Evolutionary conservation across 30 jellyfish, hydroid and myxozoan species (phyloP).

Genomic region (Catostylus mosaicus): DNA sequence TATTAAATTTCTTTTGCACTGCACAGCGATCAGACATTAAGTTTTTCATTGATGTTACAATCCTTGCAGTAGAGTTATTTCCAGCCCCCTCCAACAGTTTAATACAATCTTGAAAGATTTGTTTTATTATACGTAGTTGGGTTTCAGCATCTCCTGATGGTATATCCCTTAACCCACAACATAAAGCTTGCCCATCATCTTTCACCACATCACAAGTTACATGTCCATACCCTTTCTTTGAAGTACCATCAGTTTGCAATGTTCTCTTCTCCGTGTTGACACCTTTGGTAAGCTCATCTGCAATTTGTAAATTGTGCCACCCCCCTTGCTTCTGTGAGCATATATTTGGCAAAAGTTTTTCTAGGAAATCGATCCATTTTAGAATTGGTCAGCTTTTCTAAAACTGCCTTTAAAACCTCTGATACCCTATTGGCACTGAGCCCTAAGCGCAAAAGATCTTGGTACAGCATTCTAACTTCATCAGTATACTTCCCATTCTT

Average conservation of each 20-base stretch:
- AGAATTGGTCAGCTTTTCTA: constrained; percentile 4
- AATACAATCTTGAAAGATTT: constrained; percentile 20
- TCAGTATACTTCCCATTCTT: constrained; percentile 23
- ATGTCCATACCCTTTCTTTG: constrained; percentile 23
- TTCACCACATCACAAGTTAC: constrained; percentile 28
- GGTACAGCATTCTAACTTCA: constrained; percentile 7
- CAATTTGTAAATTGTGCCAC: not conserved
- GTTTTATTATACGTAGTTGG: constrained; percentile 28
- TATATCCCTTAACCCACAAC: constrained; percentile 16
- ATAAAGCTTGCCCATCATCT: constrained; percentile 34
- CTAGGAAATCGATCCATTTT: not conserved
- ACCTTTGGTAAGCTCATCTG: not conserved
- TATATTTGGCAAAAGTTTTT: constrained; percentile 18
- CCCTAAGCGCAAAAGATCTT: constrained; percentile 17
- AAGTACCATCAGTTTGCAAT: constrained; percentile 47
- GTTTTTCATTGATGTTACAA: constrained; percentile 23
- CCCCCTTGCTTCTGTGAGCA: constrained; percentile 14
- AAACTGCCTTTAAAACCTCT: not conserved
- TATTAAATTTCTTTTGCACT: constrained; percentile 44
- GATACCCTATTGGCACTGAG: not conserved
- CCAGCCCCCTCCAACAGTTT: not conserved
- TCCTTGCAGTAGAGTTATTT: not conserved
- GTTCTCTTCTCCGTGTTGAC: constrained; percentile 11
- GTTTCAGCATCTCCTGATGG: constrained; percentile 38
- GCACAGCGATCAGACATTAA: constrained; percentile 52